Conservation (phyloP, 1,140 invertebrate genomes). For the Drosophila gunungcola region DNA sequence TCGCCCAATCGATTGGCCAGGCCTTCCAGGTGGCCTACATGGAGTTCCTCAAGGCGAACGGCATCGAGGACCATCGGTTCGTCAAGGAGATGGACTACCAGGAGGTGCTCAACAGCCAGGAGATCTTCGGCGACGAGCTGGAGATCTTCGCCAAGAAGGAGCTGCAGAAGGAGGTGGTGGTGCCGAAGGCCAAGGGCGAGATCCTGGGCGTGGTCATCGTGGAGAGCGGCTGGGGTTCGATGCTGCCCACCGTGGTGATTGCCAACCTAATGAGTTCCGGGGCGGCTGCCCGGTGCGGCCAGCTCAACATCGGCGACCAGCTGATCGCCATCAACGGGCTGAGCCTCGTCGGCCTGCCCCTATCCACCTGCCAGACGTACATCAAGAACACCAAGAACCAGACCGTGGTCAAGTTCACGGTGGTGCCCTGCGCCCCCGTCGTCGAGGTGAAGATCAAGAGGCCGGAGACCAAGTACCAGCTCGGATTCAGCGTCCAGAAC, state of each 20-base stretch:
- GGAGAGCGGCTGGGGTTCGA: conserved; percentile 99
- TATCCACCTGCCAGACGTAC: conserved; percentile 99
- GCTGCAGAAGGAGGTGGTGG: conserved; percentile 99
- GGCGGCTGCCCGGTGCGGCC: conserved; percentile 97
- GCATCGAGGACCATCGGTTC: conserved; percentile 99
- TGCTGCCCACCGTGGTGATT: conserved; percentile 99
- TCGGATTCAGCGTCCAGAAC: conserved; percentile 99
- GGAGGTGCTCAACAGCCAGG: conserved; percentile 99
- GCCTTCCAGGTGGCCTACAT: conserved; percentile 99
- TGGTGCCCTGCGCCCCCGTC: conserved; percentile 99
- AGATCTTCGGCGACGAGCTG: conserved; percentile 99
- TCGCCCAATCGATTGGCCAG: conserved; percentile 99
- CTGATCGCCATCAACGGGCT: conserved; percentile 99
- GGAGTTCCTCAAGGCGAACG: conserved; percentile 99
- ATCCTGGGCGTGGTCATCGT: conserved; percentile 99
- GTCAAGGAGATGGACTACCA: conserved; percentile 99
- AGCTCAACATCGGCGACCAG: conserved; percentile 99
- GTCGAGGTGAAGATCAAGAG: conserved; percentile 99
- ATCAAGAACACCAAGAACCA: conserved; percentile 99
- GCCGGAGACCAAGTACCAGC: conserved; percentile 99
- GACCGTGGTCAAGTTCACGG: conserved; percentile 98
- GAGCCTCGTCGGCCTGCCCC: conserved; percentile 97
- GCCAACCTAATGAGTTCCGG: conserved; percentile 98
- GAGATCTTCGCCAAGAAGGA: conserved; percentile 99
- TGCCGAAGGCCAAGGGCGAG: conserved; percentile 99